Base-by-base conservation (phyloP, 2,113 vertebrate genomes). In the Sebastes fasciatus region DNA sequence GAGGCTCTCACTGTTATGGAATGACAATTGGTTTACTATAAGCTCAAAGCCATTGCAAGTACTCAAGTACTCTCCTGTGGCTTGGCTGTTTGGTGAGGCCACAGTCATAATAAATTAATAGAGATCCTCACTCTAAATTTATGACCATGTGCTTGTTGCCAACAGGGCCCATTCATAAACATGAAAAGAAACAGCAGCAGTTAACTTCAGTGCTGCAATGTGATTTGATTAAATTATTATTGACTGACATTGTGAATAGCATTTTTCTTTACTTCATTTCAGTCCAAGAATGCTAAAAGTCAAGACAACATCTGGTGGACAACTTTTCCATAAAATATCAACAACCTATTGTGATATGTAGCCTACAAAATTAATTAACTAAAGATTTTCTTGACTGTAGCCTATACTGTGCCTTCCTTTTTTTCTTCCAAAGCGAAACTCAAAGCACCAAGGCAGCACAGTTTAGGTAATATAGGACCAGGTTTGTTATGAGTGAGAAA, bases 1-100 rank as follows among this genome's bases (percentile, higher is more conserved):
- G 13, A 74, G 49, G 16, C 74, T 68, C 42, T 76, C 58, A 42
- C 74, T 87, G 72, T 82, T 84, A 5, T 76, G 86, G 90, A 87
- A 92, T 87, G 80, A 91, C 91, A 93, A 90, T 88, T 84, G 86
- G 84, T 74, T 79, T 79, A 48, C 8, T 80, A 74, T 74, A 89
- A 92, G 40, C 84, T 66, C 69, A 9, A 52, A 85, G 65, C 19
- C 64, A 84, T 85, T 75, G 66, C 55, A 83, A 55, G 78, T 67
- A 88, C 89, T 66, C 42, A 84, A 80, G 51, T 55, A 57, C 73
- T 58, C 75, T 72, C 58, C 62, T 83, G 79, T 26, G 14, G 54
- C 79, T 84, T 91, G 77, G 84, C 58, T 51, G n/a, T 60, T 77
- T 49, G 60, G 55, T 79, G 74, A 57, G 77, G 77, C 79, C 69